A percentile compares a stretch with the other conserved stretches of the same genome.
Conservation (phyloP, 2,113 vertebrate genomes). For the Pygoscelis adeliae region DNA sequence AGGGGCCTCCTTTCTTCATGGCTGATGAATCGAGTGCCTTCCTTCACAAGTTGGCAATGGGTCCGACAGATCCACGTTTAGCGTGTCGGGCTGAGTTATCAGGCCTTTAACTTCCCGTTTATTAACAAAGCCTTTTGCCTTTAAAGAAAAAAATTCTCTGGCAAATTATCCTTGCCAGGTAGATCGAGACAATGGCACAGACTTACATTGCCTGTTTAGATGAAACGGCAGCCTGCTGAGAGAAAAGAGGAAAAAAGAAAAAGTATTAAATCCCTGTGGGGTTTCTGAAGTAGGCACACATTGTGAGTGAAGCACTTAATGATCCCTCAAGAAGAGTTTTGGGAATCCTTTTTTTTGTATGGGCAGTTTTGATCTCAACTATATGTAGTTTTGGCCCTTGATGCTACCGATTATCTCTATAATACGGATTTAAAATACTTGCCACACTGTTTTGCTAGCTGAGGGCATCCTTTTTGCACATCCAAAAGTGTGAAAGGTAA, state of each 20-base stretch:
- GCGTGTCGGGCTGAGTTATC: not conserved
- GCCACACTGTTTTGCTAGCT: not conserved
- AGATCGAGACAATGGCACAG: not conserved
- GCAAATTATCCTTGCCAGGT: not conserved
- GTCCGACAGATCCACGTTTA: not conserved
- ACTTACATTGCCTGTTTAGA: not conserved
- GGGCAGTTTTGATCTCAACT: conserved; percentile 16
- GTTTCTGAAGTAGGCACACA: not conserved
- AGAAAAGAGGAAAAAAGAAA: not conserved
- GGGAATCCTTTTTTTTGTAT: not conserved
- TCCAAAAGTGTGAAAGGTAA: not conserved
- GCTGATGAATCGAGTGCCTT: not conserved
- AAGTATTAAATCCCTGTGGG: not conserved
- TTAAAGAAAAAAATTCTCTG: not conserved
- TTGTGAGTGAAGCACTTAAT: not conserved
- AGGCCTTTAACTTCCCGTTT: not conserved
- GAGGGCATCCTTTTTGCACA: not conserved
- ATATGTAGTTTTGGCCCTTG: not conserved
- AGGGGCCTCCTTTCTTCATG: not conserved
- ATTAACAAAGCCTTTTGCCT: not conserved
- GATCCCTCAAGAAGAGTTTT: not conserved
- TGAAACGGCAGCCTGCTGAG: not conserved
- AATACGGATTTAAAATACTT: not conserved
- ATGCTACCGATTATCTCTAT: conserved; percentile 12
- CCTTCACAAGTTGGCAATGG: not conserved